These are phyloP conservation scores for Zaprionus davidi DNA, from an alignment of 1,140 invertebrate species.

Conservation along the genomic window DNA sequence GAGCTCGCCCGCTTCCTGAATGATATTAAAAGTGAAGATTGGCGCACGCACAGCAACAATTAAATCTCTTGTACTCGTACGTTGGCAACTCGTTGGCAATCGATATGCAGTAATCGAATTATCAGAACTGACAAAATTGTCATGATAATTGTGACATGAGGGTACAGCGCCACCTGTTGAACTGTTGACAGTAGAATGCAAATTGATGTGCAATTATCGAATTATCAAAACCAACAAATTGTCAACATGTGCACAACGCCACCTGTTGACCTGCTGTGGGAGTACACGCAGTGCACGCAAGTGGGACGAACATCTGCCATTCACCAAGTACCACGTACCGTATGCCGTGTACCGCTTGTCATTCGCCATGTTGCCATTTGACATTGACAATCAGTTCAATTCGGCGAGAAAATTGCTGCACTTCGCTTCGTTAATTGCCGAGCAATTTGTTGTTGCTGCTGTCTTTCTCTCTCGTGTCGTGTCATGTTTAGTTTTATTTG, in stretches of 20 bases:
- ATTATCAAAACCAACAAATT: neutral
- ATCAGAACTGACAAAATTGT: neutral
- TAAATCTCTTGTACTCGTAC: neutral
- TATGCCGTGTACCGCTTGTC: neutral
- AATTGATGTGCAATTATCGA: neutral
- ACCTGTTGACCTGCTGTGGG: neutral
- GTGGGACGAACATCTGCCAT: neutral
- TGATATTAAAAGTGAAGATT: neutral
- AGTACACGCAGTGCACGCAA: neutral
- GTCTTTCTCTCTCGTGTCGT: slow-evolving; percentile 8
- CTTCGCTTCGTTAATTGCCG: slow-evolving; percentile 62
- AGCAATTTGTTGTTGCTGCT: slow-evolving; percentile 16
- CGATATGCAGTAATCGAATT: neutral
- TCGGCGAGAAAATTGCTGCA: slow-evolving; percentile 55
- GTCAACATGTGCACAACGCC: neutral
- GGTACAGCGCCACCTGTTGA: neutral
- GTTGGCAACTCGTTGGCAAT: neutral
- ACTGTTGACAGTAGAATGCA: neutral
- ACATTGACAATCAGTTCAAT: slow-evolving; percentile 68
- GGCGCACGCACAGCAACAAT: neutral
- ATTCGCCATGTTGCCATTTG: slow-evolving; percentile 34
- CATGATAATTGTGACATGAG: neutral
- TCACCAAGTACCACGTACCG: neutral
- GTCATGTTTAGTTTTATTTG: slow-evolving; percentile 10
- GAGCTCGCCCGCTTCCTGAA: neutral